Base-by-base conservation (phyloP, 2,113 vertebrate genomes). In the Solenodon paradoxus region DNA sequence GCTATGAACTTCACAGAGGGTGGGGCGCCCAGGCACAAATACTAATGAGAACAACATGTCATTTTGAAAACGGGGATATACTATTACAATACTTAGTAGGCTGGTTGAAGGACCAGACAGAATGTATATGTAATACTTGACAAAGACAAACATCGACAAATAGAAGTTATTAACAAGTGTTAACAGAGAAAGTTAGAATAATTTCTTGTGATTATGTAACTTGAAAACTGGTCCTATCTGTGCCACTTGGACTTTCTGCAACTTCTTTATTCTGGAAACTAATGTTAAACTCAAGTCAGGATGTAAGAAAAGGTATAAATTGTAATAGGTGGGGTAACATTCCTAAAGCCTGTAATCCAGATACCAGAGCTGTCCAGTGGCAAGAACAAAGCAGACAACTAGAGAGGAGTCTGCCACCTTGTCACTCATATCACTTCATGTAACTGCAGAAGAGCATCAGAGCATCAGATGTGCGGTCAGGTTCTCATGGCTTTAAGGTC, bases 221-320 rank as follows among this genome's bases (percentile, higher is more conserved):
- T 72, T 95, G 61, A 77, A 66, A 77, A 88, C 42, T 66, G 38
- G 64, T 45, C 28, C 42, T 59, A 88, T 2, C 12, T 82, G 61
- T 92, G 61, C 51, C 63, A 59, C 40, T 40, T 57, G 83, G 2
- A 57, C 26, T 93, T 88, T 78, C 59, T 90, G n/a, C n/a, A 38
- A 72, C 83, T 94, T 71, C 38, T 51, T 87, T 88, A 55, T 72
- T 74, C 57, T 80, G 28, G 66, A 69, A 84, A 89, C 51, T 74
- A 95, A 72, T 61, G 78, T 24, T 59, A 94, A 66, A 19, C 78
- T 42, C 80, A 85, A 74, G 80, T 82, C 22, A 77, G 40, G 66
- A 97, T 42, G 94, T 61, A 75, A 74, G 38, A 95, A 35, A 47
- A 94, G 9, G 13, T 59, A 45, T 80, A 74, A 93, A 59, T 64